These are phyloP conservation scores for Catocala fraxini DNA, from an alignment of 2,888 invertebrate genomes.

Conservation along the genomic window DNA sequence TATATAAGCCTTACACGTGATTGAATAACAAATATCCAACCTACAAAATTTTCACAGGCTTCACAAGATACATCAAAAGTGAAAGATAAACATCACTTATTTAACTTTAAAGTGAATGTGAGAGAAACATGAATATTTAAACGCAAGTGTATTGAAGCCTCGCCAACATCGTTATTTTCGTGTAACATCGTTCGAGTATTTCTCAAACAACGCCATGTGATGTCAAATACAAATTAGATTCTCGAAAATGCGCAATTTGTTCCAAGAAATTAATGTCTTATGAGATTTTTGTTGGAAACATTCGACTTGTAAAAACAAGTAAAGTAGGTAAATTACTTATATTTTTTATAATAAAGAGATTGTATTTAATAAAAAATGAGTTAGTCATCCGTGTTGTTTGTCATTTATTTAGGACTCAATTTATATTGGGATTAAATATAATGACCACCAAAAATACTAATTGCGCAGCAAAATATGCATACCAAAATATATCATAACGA, in stretches of 20 bases:
- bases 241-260: slow-evolving; percentile 21
- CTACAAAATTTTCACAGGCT: too few relatives aligned
- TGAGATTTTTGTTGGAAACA: slow-evolving; percentile 1
- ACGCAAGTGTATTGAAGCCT: neutral
- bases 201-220: slow-evolving; percentile 12
- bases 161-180: slow-evolving; percentile 7
- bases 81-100: too few relatives aligned
- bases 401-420: neutral
- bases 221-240: slow-evolving; percentile 15
- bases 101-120: neutral
- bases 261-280: slow-evolving; percentile 14
- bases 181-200: slow-evolving; percentile 16
- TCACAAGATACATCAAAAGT: too few relatives aligned
- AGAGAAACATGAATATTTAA: neutral
- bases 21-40: too few relatives aligned
- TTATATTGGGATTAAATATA: too few relatives aligned
- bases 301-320: slow-evolving; percentile 2
- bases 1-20: too few relatives aligned
- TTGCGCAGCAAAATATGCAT: too few relatives aligned
- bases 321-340: slow-evolving; percentile 7
- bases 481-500: too few relatives aligned
- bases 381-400: slow-evolving; percentile 3
- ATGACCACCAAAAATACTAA: too few relatives aligned
- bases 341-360: slow-evolving; percentile 9
- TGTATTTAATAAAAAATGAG: slow-evolving; percentile 14